These are phyloP conservation scores for Acholoe squamosa DNA, from an alignment of 2,888 invertebrate genomes.

Conservation along the genomic window DNA sequence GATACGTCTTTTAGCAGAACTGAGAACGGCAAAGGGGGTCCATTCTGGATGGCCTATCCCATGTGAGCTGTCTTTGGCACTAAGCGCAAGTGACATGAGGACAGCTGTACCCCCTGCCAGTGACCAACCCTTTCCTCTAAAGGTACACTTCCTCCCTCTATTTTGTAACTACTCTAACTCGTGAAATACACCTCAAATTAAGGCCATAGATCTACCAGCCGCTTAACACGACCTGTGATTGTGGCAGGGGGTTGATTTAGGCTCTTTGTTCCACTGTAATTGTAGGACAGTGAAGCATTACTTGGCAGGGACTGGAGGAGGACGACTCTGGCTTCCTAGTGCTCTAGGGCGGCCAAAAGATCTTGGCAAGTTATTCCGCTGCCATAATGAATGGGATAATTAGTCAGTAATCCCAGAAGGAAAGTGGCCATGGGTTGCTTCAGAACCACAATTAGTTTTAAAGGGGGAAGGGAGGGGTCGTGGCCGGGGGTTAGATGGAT, in stretches of 20 bases:
- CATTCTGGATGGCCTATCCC: too few species aligned
- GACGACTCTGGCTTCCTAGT: background rate
- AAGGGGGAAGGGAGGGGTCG: background rate
- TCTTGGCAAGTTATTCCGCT: conserved; percentile 48
- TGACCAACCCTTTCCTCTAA: background rate
- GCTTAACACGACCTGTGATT: background rate
- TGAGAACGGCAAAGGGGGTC: too few species aligned
- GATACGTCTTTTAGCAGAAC: too few species aligned
- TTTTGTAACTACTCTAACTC: background rate
- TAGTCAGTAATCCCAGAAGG: conserved; percentile 35
- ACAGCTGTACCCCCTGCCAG: background rate
- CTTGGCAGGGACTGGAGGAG: background rate
- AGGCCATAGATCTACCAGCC: background rate
- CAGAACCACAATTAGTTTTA: conserved; percentile 57
- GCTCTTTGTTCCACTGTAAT: conserved; percentile 20
- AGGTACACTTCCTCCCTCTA: background rate
- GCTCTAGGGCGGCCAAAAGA: conserved; percentile 36
- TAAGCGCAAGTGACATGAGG: too few species aligned
- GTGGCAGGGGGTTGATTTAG: conserved; percentile 42
- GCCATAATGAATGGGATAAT: conserved; percentile 60
- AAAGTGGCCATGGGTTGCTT: conserved; percentile 39
- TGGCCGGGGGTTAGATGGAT: conserved; percentile 39
- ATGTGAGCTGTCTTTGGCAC: too few species aligned
- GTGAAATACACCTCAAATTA: background rate
- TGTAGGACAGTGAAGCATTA: conserved; percentile 32